A percentile compares a stretch with the other conserved stretches of the same genome.
Evolutionary conservation across 2,888 invertebrate species (phyloP).

Genomic region (Mamestra brassicae): DNA sequence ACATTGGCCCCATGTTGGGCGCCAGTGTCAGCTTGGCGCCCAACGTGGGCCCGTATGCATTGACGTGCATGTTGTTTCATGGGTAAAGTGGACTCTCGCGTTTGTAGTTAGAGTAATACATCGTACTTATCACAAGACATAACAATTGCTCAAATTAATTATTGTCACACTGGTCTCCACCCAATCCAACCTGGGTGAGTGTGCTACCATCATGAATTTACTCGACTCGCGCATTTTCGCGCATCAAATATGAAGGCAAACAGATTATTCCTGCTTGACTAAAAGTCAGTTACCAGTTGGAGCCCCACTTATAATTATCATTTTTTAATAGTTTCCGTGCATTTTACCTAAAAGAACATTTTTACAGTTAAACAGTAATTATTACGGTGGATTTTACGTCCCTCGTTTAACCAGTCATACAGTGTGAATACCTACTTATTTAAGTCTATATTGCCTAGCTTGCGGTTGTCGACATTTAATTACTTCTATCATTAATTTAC

Average conservation of each 20-base stretch:
- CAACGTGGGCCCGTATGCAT: background rate
- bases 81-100: background rate
- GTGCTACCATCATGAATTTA: background rate
- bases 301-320: background rate
- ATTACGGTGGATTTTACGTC: background rate
- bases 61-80: no score
- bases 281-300: background rate
- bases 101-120: background rate
- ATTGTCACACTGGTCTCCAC: background rate
- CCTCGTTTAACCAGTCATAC: background rate
- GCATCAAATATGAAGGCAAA: no score
- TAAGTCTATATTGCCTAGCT: constrained; percentile 39
- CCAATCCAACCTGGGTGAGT: no score
- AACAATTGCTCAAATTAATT: background rate
- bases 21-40: background rate
- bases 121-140: background rate
- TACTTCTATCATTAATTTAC: constrained; percentile 57
- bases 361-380: background rate
- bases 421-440: constrained; percentile 10
- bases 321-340: background rate
- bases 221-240: no score
- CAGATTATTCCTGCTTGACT: background rate
- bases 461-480: constrained; percentile 53
- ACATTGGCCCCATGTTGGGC: background rate
- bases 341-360: background rate